Evolutionary conservation across 2,888 invertebrate genomes (phyloP), one percentile per base, ranked within the genome.

Genomic region (Lasioglossum morio): DNA sequence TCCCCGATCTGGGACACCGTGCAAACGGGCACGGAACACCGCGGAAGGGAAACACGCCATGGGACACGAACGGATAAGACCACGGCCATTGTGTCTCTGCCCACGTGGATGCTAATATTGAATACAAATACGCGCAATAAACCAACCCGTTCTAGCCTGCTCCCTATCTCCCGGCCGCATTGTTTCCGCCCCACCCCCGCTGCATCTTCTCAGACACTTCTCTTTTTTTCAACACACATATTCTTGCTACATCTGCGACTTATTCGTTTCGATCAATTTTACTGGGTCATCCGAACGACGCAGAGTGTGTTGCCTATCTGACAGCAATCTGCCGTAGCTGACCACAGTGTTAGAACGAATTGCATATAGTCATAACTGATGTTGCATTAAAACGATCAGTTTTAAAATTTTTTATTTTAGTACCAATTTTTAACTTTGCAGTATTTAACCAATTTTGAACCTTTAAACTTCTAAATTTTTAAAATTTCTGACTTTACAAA

Each of bases 81-180:
- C 87, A 85, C 84, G 87, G 89, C 93, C 88, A 93, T 94, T 94
- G 93, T 93, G 92, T 93, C 91, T 91, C 92, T 91, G 90, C 93
- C 93, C 93, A 93, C 93, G 93, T 93, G 89, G 91, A 92, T 91
- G 91, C 91, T 93, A 93, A 93, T 93, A 92, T 93, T 91, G 89
- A 91, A 90, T 91, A 90, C 91, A 91, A 91, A 92, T 92, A 92
- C 89, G 86, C 87, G 89, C 53, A 27, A 53, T 92, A 92, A 92
- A 92, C 90, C 89, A 91, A 82, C 81, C 87, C 79, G 84, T 70
- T 80, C 83, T 86, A 85, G 89, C 77, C 79, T 87, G 82, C 48
- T 79, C 73, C 73, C 82, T 88, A 88, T 88, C 88, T 86, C 86
- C 72, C n/a, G 43, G 34, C 69, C 66, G 88, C 84, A 88, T 89